A percentile compares a stretch with the other conserved stretches of the same genome.
Evolutionary conservation across 2,888 invertebrate genomes (phyloP).

Genomic region (Thecophora atra): DNA sequence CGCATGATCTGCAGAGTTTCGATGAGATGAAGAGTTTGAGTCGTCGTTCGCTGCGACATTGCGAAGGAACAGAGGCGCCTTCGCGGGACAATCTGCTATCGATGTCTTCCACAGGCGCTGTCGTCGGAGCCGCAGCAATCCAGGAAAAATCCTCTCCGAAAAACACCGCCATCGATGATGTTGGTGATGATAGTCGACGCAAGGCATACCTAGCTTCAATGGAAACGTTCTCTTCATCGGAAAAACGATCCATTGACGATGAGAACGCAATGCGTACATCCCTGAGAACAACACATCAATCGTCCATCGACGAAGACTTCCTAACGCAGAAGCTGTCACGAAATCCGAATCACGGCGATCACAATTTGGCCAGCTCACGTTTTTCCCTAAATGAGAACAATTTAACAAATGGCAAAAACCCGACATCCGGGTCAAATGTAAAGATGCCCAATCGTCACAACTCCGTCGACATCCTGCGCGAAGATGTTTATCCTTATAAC

Average conservation of each 20-base stretch:
- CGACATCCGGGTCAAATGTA: slow-evolving; percentile 50
- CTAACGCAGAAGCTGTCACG: slow-evolving; percentile 54
- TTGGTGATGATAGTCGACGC: slow-evolving; percentile 43
- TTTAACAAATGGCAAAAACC: slow-evolving; percentile 53
- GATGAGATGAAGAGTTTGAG: slow-evolving; percentile 61
- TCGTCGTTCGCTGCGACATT: slow-evolving; percentile 61
- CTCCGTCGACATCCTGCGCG: slow-evolving; percentile 61
- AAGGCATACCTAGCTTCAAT: slow-evolving; percentile 61
- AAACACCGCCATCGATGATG: slow-evolving; percentile 56
- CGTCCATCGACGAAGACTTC: slow-evolving; percentile 56
- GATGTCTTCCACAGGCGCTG: slow-evolving; percentile 58
- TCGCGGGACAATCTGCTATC: slow-evolving; percentile 62
- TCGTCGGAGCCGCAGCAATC: slow-evolving; percentile 37
- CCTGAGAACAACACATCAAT: slow-evolving; percentile 50
- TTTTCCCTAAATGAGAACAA: slow-evolving; percentile 64
- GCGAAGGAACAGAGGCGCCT: slow-evolving; percentile 58
- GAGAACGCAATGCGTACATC: slow-evolving; percentile 46
- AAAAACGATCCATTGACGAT: slow-evolving; percentile 55
- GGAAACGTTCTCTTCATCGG: slow-evolving; percentile 64
- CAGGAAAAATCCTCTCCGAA: slow-evolving; percentile 51
- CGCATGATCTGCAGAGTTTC: slow-evolving; percentile 60
- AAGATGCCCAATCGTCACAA: slow-evolving; percentile 59
- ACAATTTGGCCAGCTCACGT: slow-evolving; percentile 57
- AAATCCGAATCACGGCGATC: slow-evolving; percentile 46
- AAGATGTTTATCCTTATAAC: slow-evolving; percentile 53